Conservation (phyloP, 1,140 invertebrate species). For the Lineus longissimus region DNA sequence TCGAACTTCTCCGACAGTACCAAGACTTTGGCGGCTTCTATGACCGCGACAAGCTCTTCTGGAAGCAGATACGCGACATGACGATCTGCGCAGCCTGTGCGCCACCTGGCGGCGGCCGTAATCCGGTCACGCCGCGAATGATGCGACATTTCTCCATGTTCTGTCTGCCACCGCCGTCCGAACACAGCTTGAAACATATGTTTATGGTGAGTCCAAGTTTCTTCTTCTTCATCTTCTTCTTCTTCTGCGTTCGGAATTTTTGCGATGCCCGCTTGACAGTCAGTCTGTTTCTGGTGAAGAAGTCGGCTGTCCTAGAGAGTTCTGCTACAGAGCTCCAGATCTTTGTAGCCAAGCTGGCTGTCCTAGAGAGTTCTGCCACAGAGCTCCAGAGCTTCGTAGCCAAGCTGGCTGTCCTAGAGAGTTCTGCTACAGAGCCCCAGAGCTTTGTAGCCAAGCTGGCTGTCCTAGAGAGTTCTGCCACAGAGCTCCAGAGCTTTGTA, state of each 20-base stretch:
- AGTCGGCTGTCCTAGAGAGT: too few species aligned
- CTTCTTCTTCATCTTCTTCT: too few species aligned
- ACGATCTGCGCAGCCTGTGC: constrained; percentile 54
- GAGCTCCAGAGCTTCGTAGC: too few species aligned
- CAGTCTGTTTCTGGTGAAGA: background rate
- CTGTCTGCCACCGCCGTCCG: constrained; percentile 51
- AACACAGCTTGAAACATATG: constrained; percentile 54
- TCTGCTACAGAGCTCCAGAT: too few species aligned
- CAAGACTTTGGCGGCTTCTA: constrained; percentile 79
- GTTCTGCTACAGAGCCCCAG: too few species aligned
- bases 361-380: too few species aligned
- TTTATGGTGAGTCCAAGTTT: constrained; percentile 47
- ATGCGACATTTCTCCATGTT: constrained; percentile 55
- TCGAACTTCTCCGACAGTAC: constrained; percentile 65
- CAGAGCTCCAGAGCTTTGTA: too few species aligned
- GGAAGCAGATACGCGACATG: constrained; percentile 67
- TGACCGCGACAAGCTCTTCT: constrained; percentile 79
- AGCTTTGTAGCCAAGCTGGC: too few species aligned
- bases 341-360: too few species aligned
- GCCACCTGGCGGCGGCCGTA: constrained; percentile 55
- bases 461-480: too few species aligned
- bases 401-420: too few species aligned
- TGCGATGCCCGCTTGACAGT: background rate
- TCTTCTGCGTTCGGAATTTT: too few species aligned
- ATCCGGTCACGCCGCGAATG: constrained; percentile 50